A percentile compares a stretch with the other conserved stretches of the same genome.
Evolutionary conservation across 2,113 vertebrate species (phyloP).

Genomic region (Ptilorrhoa leucosticta): DNA sequence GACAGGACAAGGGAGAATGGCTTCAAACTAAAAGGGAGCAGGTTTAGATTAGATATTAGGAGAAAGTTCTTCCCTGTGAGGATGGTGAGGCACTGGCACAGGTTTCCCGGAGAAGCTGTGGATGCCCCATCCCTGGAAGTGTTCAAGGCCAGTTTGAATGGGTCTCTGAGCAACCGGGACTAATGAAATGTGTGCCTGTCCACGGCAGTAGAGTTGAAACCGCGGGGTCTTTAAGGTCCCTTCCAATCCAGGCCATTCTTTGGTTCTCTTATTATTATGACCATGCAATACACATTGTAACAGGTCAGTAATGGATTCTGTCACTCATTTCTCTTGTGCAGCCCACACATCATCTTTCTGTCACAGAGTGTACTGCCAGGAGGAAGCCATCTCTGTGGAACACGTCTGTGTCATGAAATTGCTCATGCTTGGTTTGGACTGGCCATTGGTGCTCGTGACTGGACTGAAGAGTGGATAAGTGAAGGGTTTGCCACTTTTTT

Average conservation of each 20-base stretch:
- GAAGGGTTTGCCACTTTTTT: constrained; percentile 95
- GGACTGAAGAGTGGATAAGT: constrained; percentile 98
- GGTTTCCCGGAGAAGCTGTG: not conserved
- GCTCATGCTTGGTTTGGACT: constrained; percentile 97
- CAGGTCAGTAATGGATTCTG: constrained; percentile 36
- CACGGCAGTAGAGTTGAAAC: not conserved
- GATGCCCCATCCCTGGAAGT: not conserved
- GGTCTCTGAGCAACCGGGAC: not conserved
- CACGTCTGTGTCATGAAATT: constrained; percentile 92
- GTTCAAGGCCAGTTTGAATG: not conserved
- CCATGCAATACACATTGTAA: constrained; percentile 1
- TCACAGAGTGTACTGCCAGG: constrained; percentile 86
- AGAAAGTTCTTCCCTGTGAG: not conserved
- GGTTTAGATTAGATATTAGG: not conserved
- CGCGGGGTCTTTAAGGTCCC: not conserved
- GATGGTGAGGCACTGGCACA: not conserved
- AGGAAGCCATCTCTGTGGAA: constrained; percentile 79
- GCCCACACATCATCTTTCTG: constrained; percentile 94
- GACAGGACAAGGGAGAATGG: not conserved
- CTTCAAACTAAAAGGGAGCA: not conserved
- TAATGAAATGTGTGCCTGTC: not conserved
- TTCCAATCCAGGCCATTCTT: not conserved
- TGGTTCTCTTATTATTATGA: not conserved
- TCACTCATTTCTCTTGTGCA: constrained; percentile 66
- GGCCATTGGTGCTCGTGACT: constrained; percentile 90